phyloP scores from a whole-genome alignment of 2,797 vertebrate genomes.

The Kryptopterus vitreolus region DNA sequence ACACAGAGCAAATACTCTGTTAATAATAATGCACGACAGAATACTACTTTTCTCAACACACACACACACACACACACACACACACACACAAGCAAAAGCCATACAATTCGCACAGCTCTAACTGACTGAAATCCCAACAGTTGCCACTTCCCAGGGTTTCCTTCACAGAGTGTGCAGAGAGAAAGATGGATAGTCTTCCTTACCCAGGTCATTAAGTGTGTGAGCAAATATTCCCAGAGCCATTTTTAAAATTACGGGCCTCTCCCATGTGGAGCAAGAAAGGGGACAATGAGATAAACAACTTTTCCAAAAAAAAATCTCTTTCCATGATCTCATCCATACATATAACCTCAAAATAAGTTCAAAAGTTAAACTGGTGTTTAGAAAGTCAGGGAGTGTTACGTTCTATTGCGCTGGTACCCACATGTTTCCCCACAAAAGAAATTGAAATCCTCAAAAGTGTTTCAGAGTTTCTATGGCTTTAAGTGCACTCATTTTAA shows the following conservation, averaged over 20 bases:
- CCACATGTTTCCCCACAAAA: neutral
- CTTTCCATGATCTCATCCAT: constrained; percentile 17
- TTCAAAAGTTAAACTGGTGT: neutral
- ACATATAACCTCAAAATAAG: constrained; percentile 2
- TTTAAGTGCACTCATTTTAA: neutral
- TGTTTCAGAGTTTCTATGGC: no score
- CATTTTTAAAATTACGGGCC: constrained; percentile 63
- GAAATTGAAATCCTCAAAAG: neutral
- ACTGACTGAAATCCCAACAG: constrained; percentile 16
- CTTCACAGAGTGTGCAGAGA: constrained; percentile 52
- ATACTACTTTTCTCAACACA: neutral
- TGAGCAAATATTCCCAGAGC: constrained; percentile 68
- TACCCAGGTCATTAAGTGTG: constrained; percentile 67
- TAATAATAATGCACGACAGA: neutral
- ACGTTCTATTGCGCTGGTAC: neutral
- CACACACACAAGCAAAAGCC: neutral
- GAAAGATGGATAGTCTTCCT: constrained; percentile 67
- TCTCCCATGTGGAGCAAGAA: constrained; percentile 36
- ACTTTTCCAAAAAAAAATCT: constrained; percentile 38
- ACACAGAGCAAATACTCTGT: neutral
- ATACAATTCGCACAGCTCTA: neutral
- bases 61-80: neutral
- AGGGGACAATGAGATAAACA: constrained; percentile 44
- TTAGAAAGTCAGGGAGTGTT: neutral
- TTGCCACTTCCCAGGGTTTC: constrained; percentile 37